These are phyloP conservation scores for Cerastis rubricosa DNA, from an alignment of 2,888 invertebrate species.

Conservation along the genomic window DNA sequence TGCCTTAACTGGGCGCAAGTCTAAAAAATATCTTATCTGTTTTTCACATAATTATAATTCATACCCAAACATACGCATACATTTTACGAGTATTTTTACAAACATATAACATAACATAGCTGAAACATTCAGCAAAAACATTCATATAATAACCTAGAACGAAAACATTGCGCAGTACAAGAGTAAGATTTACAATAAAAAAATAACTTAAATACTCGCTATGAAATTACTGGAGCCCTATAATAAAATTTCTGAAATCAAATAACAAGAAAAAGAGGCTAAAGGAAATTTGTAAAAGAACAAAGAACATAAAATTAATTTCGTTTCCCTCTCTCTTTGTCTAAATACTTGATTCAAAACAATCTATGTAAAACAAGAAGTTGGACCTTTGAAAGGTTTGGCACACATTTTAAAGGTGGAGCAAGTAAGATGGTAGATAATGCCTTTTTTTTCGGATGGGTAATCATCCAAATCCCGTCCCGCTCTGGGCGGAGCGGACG, in stretches of 20 bases:
- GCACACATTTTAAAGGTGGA: not conserved
- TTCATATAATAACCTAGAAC: not conserved
- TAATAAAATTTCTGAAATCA: conserved; percentile 63
- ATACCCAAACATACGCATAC: not conserved
- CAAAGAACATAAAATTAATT: conserved; percentile 68
- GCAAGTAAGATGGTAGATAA: too few species aligned
- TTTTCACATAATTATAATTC: not conserved
- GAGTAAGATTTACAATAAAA: conserved; percentile 52
- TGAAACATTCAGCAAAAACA: conserved; percentile 7
- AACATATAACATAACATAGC: not conserved
- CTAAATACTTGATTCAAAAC: conserved; percentile 56
- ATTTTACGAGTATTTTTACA: not conserved
- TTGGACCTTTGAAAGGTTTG: conserved; percentile 24
- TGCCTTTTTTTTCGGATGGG: too few species aligned
- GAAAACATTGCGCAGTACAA: conserved; percentile 13
- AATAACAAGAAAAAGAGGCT: conserved; percentile 56
- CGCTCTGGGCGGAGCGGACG: too few species aligned
- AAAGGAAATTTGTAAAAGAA: conserved; percentile 59
- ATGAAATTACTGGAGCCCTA: conserved; percentile 53
- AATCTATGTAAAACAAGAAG: conserved; percentile 51
- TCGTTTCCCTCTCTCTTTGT: conserved; percentile 37
- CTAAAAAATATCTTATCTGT: not conserved
- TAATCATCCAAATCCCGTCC: too few species aligned
- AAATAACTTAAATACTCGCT: conserved; percentile 60
- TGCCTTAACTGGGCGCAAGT: not conserved